Percentiles rank a stretch among this genome's conserved stretches.
These are phyloP conservation scores for Periophthalmus magnuspinnatus DNA, from an alignment of 2,797 vertebrate species.

Conservation along the genomic window DNA sequence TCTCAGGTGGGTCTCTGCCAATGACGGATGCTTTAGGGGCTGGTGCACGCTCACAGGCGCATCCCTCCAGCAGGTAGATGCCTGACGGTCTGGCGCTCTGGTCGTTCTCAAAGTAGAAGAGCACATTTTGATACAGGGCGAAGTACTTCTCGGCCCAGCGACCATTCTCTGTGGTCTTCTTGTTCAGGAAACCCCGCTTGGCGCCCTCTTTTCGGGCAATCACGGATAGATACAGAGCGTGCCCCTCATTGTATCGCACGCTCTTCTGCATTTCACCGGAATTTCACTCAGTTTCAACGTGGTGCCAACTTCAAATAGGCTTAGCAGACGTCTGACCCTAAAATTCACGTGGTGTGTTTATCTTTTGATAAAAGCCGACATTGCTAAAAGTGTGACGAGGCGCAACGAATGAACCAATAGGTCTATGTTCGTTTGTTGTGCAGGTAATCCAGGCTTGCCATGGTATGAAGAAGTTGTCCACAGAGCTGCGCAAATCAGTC, in stretches of 20 bases:
- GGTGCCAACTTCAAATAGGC: constrained; percentile 22
- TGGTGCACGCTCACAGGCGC: constrained; percentile 86
- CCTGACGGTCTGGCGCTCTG: constrained; percentile 88
- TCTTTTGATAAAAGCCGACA: not conserved
- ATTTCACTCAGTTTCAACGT: not conserved
- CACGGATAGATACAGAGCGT: constrained; percentile 87
- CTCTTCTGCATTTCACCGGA: constrained; percentile 86
- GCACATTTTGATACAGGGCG: constrained; percentile 90
- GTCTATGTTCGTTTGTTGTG: constrained; percentile 14
- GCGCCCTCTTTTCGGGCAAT: constrained; percentile 90
- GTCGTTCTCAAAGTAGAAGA: constrained; percentile 96
- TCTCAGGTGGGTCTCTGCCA: constrained; percentile 84
- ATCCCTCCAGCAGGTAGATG: constrained; percentile 93
- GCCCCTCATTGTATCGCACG: constrained; percentile 92
- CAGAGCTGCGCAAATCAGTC: constrained; percentile 21
- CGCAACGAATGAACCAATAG: constrained; percentile 18
- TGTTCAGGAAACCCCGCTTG: constrained; percentile 87
- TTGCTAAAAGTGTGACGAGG: constrained; percentile 5
- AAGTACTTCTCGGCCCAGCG: constrained; percentile 94
- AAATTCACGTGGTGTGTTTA: constrained; percentile 29
- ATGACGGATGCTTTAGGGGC: constrained; percentile 81
- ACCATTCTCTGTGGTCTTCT: constrained; percentile 89
- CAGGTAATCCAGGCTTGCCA: constrained; percentile 62
- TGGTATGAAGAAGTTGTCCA: constrained; percentile 54
- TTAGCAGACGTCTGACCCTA: not conserved